A percentile compares a stretch with the other conserved stretches of the same genome.
Conservation (phyloP, 2,113 vertebrate genomes). For the Psettodes erumei region DNA sequence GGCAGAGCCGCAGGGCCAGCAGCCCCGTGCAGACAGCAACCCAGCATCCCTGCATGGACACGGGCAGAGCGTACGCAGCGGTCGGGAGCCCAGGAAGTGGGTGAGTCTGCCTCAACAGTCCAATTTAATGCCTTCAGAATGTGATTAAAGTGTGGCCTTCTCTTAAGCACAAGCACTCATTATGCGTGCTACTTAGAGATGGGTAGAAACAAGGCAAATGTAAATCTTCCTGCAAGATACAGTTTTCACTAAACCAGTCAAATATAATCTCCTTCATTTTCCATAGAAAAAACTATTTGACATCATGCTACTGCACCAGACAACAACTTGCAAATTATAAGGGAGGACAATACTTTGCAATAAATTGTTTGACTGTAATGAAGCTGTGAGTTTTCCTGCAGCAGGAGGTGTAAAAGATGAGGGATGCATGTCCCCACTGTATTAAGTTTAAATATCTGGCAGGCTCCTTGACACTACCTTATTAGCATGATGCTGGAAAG, state of each 20-base stretch:
- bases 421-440: neutral
- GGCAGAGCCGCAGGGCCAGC: slow-evolving; percentile 48
- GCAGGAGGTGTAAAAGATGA: neutral
- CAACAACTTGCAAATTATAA: neutral
- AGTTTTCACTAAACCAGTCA: neutral
- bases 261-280: neutral
- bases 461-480: neutral
- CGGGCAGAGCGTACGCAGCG: slow-evolving; percentile 34
- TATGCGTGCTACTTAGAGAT: neutral
- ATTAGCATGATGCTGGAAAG: neutral
- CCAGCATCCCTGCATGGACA: slow-evolving; percentile 18
- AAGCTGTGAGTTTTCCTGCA: neutral
- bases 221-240: no score
- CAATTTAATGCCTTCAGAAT: neutral
- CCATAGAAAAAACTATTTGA: neutral
- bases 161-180: neutral
- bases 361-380: no score
- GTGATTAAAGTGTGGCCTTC: neutral
- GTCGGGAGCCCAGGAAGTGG: slow-evolving; percentile 71
- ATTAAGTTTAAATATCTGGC: neutral
- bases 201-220: neutral
- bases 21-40: neutral
- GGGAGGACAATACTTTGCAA: neutral
- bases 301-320: no score
- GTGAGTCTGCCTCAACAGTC: slow-evolving; percentile 68